Percentiles rank a stretch among this genome's conserved stretches.
These are phyloP conservation scores for Limosa lapponica DNA, from an alignment of 2,797 vertebrate genomes.

Conservation along the genomic window DNA sequence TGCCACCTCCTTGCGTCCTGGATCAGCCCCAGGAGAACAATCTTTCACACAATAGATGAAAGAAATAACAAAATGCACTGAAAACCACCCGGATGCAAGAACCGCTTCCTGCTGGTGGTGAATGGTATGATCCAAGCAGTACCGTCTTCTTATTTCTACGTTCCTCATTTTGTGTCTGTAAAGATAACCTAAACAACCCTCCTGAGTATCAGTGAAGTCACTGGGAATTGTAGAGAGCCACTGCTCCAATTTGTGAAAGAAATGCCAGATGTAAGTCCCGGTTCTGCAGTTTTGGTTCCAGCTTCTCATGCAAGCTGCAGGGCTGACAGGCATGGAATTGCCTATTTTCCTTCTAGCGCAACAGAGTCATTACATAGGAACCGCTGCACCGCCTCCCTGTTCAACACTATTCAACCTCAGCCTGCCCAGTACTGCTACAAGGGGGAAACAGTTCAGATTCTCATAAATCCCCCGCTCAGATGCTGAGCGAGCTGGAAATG, in stretches of 20 bases:
- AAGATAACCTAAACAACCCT: not conserved
- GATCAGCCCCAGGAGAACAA: not conserved
- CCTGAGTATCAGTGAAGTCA: not conserved
- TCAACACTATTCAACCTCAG: not conserved
- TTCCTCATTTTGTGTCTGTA: not conserved
- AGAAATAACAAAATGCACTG: not conserved
- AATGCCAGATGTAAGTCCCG: not conserved
- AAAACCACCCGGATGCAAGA: not conserved
- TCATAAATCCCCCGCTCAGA: not conserved
- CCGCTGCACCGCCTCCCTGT: not conserved
- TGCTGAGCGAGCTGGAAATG: not conserved
- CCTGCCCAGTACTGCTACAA: not conserved
- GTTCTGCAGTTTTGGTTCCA: not conserved
- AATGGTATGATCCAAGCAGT: not conserved
- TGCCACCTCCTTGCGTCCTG: not conserved
- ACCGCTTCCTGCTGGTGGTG: not conserved
- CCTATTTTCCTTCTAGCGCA: not conserved
- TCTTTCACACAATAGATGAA: not conserved
- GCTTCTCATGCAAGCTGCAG: fast-evolving
- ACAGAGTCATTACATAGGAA: not conserved
- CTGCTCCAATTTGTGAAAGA: not conserved
- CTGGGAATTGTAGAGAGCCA: not conserved
- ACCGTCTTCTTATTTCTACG: not conserved
- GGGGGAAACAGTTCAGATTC: not conserved
- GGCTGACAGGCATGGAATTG: not conserved